Percentiles rank a stretch among this genome's conserved stretches.
Conservation (phyloP, 1,140 invertebrate species). For the Drosophila punjabiensis region DNA sequence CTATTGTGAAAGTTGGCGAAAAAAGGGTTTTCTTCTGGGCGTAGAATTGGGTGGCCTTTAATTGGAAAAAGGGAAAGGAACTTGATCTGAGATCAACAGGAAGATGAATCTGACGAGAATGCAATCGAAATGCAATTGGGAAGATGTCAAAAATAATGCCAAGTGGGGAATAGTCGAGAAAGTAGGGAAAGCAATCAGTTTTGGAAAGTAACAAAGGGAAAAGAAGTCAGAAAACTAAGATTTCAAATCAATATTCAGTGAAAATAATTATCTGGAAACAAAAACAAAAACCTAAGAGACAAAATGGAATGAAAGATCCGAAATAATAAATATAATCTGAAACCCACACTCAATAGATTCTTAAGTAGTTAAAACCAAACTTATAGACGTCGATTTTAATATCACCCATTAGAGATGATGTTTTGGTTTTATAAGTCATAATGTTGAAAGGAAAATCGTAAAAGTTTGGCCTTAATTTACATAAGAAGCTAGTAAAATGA, state of each 20-base stretch:
- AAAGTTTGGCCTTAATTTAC: not conserved
- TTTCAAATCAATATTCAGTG: not conserved
- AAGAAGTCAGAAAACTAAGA: not conserved
- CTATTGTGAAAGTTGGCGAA: constrained; percentile 53
- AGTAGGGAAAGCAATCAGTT: not conserved
- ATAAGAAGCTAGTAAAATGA: not conserved
- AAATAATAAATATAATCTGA: not conserved
- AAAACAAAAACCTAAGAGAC: not conserved
- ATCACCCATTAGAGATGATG: constrained; percentile 16
- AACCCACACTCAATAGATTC: not conserved
- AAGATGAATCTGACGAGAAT: not conserved
- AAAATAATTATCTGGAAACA: not conserved
- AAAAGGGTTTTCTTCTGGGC: constrained; percentile 27
- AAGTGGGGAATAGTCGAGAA: not conserved
- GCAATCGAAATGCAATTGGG: not conserved
- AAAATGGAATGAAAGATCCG: not conserved
- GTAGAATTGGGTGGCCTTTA: constrained; percentile 20
- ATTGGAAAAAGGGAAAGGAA: constrained; percentile 45
- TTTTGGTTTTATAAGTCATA: constrained; percentile 28
- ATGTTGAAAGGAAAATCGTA: constrained; percentile 3
- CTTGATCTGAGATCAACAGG: not conserved
- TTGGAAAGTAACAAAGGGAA: not conserved
- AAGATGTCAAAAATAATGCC: constrained; percentile 3
- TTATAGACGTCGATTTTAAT: not conserved
- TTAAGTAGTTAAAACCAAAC: not conserved